Evolutionary conservation across 2,113 vertebrate genomes (phyloP).

Genomic region (Rhynchomys soricoides): DNA sequence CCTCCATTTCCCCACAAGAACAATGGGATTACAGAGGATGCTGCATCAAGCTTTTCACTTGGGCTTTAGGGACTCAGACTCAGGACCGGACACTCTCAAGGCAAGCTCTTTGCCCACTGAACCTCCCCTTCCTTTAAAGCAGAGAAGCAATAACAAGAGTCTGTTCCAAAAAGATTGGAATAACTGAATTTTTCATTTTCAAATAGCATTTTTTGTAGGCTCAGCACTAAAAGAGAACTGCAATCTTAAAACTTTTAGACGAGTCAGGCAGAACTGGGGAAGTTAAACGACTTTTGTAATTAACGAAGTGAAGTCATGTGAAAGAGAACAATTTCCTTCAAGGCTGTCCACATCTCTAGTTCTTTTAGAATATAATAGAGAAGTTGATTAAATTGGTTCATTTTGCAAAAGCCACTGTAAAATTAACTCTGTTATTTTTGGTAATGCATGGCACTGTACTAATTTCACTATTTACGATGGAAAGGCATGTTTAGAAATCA

Average conservation of each 20-base stretch:
- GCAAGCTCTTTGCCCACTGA: background rate
- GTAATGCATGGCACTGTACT: background rate
- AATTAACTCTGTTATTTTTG: slow-evolving; percentile 42
- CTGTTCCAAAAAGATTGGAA: slow-evolving; percentile 28
- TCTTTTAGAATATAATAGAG: background rate
- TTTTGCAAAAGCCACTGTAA: slow-evolving; percentile 26
- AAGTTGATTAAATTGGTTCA: slow-evolving; percentile 33
- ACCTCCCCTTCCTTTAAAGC: background rate
- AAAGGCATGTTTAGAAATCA: background rate
- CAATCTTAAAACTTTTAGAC: background rate
- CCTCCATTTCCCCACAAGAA: background rate
- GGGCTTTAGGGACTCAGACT: too few relatives aligned
- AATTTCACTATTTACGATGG: background rate
- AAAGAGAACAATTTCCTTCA: background rate
- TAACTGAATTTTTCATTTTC: background rate
- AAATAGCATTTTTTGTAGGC: background rate
- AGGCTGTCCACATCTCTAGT: background rate
- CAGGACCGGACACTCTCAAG: too few relatives aligned
- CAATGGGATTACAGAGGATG: background rate
- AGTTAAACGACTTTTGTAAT: background rate
- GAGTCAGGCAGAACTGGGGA: background rate
- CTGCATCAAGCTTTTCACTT: background rate
- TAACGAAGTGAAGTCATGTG: background rate
- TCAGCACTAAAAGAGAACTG: background rate
- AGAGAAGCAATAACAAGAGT: background rate